Conservation (phyloP, 2,797 vertebrate genomes). For the Hydrolagus colliei region DNA sequence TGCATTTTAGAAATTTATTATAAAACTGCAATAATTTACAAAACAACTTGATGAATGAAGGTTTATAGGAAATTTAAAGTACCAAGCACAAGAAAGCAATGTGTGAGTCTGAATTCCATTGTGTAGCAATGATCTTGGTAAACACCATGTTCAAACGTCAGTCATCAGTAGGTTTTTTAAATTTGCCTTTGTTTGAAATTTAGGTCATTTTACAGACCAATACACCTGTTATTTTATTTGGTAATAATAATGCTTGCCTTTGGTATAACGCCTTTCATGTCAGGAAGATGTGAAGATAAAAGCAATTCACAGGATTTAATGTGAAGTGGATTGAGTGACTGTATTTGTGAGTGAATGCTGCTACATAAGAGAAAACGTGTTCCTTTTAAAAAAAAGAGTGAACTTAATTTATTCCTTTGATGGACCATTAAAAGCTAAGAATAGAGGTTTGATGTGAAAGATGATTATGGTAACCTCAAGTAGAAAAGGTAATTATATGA, state of each 20-base stretch:
- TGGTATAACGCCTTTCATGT: too few relatives aligned
- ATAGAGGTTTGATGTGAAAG: background rate
- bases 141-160: background rate
- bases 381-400: background rate
- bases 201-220: background rate
- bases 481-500: background rate
- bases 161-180: background rate
- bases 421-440: background rate
- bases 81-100: background rate
- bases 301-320: too few relatives aligned
- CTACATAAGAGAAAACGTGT: background rate
- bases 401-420: background rate
- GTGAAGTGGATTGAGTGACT: too few relatives aligned
- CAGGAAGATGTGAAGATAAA: too few relatives aligned
- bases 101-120: background rate
- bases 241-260: background rate
- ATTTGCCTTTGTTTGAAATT: background rate
- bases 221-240: background rate
- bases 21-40: background rate
- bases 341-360: too few relatives aligned
- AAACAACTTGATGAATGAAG: background rate
- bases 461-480: background rate
- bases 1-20: background rate
- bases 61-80: background rate
- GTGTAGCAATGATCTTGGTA: slow-evolving; percentile 6